These are phyloP conservation scores for Dromius quadrimaculatus DNA, from an alignment of 2,888 invertebrate species.

Conservation along the genomic window DNA sequence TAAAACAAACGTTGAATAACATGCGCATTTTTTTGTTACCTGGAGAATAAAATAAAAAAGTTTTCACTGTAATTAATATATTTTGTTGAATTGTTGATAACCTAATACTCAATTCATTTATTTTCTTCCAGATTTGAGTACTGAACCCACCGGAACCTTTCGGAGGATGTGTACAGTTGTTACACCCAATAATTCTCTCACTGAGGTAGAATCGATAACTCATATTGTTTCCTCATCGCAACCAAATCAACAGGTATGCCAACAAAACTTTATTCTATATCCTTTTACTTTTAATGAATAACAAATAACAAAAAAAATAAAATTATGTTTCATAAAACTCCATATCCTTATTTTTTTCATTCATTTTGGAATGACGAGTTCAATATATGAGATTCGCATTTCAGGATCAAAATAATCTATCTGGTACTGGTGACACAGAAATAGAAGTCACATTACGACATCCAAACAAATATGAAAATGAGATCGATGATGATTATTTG, in stretches of 20 bases:
- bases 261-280: background rate
- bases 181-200: constrained; percentile 26
- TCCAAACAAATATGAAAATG: constrained; percentile 23
- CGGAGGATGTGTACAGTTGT: constrained; percentile 44
- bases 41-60: too few species aligned
- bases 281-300: too few species aligned
- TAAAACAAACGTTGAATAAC: too few species aligned
- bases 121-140: constrained; percentile 20
- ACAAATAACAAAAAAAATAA: too few species aligned
- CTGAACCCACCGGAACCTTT: background rate
- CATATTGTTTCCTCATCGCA: constrained; percentile 11
- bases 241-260: constrained; percentile 41
- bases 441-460: constrained; percentile 38
- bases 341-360: too few species aligned
- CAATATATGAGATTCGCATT: too few species aligned
- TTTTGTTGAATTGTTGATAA: too few species aligned
- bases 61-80: too few species aligned
- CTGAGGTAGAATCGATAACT: constrained; percentile 30
- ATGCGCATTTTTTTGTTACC: too few species aligned
- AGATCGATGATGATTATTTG: constrained; percentile 35
- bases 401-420: constrained; percentile 28
- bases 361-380: too few species aligned
- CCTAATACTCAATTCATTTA: too few species aligned
- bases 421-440: constrained; percentile 5
- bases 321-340: too few species aligned